phyloP scores from a whole-genome alignment of 64 coral and sea anemone genomes.

The Porites australiensis region DNA sequence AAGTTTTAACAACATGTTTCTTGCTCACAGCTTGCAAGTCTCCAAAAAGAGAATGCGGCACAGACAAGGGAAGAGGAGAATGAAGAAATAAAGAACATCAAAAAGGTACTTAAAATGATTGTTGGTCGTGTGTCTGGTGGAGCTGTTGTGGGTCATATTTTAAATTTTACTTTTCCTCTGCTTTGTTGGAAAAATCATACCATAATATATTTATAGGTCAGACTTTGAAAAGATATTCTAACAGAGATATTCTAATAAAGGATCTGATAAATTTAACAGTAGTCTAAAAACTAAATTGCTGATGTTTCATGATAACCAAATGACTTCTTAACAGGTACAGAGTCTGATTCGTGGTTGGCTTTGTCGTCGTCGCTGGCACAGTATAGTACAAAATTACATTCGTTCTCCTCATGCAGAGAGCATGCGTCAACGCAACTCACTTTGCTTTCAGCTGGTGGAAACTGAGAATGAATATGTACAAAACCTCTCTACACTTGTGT shows the following conservation, averaged over 20 bases:
- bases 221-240: too few species aligned
- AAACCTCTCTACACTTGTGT: conserved; percentile 87
- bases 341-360: conserved; percentile 97
- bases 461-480: conserved; percentile 88
- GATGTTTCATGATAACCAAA: not conserved
- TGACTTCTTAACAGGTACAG: conserved; percentile 86
- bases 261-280: too few species aligned
- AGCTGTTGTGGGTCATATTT: too few species aligned
- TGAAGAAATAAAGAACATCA: conserved; percentile 81
- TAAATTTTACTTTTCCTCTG: too few species aligned
- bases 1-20: not conserved
- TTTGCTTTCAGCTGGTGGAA: conserved; percentile 94
- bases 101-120: conserved; percentile 54
- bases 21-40: conserved; percentile 18
- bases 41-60: conserved; percentile 42
- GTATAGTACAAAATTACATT: conserved; percentile 98
- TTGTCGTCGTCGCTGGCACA: conserved; percentile 98
- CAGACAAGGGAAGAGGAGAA: conserved; percentile 69
- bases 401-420: conserved; percentile 97
- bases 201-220: too few species aligned
- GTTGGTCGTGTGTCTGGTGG: too few species aligned
- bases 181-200: too few species aligned
- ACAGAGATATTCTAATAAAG: too few species aligned
- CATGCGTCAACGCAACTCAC: conserved; percentile 92
- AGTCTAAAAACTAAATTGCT: not conserved